Evolutionary conservation across 1,140 invertebrate genomes (phyloP).

Genomic region (Sesamia nonagrioides): DNA sequence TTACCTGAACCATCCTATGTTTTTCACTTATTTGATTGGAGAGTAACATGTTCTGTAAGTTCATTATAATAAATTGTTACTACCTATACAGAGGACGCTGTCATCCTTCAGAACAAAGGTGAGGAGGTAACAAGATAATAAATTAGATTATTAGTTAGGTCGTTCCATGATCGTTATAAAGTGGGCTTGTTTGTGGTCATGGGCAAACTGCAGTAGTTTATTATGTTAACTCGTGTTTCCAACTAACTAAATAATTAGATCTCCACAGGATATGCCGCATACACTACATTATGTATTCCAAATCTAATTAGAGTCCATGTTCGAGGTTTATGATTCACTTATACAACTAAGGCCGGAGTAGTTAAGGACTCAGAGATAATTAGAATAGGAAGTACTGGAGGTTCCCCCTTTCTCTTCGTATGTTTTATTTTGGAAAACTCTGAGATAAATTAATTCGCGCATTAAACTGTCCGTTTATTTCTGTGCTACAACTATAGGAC

Average conservation of each 20-base stretch:
- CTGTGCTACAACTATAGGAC: background rate
- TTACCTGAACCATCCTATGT: background rate
- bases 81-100: background rate
- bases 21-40: background rate
- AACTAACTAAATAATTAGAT: constrained; percentile 47
- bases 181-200: constrained; percentile 50
- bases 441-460: background rate
- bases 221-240: constrained; percentile 46
- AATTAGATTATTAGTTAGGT: constrained; percentile 47
- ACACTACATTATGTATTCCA: constrained; percentile 9
- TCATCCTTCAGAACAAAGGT: constrained; percentile 28
- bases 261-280: constrained; percentile 24
- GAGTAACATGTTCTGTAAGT: background rate
- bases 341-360: constrained; percentile 13
- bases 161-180: constrained; percentile 44
- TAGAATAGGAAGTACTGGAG: background rate
- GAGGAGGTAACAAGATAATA: constrained; percentile 32
- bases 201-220: constrained; percentile 47
- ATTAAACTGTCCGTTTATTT: background rate
- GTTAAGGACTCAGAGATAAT: background rate
- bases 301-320: constrained; percentile 29
- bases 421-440: background rate
- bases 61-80: background rate
- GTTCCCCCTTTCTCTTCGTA: no score
- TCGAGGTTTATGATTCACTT: constrained; percentile 34